Conservation (phyloP, 2,113 vertebrate genomes). For the Tachycineta bicolor region DNA sequence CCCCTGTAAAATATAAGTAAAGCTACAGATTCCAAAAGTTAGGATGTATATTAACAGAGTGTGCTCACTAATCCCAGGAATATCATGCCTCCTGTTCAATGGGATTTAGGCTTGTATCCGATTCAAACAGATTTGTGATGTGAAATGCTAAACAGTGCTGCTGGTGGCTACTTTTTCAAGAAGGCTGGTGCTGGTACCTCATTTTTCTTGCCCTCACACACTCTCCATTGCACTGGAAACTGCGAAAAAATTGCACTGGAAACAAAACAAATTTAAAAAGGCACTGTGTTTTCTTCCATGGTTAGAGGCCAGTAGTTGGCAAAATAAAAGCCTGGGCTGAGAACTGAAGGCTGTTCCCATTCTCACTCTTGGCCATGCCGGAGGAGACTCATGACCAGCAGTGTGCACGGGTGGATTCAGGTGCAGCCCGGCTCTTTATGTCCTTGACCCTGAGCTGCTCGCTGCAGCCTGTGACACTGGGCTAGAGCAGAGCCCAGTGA, state of each 20-base stretch:
- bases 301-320: neutral
- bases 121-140: constrained; percentile 18
- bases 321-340: neutral
- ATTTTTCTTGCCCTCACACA: constrained; percentile 1
- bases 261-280: neutral
- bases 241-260: neutral
- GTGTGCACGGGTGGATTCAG: fast-evolving
- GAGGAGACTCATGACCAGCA: neutral
- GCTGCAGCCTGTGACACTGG: neutral
- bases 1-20: neutral
- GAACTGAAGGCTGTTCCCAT: neutral
- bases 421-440: fast-evolving
- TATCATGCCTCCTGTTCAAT: constrained; percentile 1
- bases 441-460: neutral
- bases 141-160: constrained; percentile 3
- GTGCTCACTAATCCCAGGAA: constrained; percentile 5
- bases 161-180: neutral
- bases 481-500: neutral
- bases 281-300: neutral
- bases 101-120: neutral
- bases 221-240: neutral
- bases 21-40: neutral
- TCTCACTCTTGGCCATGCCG: neutral
- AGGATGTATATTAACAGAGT: neutral
- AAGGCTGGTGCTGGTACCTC: neutral